Evolutionary conservation across 2,797 vertebrate genomes (phyloP).

Genomic region (Typhlichthys eigenmanni): DNA sequence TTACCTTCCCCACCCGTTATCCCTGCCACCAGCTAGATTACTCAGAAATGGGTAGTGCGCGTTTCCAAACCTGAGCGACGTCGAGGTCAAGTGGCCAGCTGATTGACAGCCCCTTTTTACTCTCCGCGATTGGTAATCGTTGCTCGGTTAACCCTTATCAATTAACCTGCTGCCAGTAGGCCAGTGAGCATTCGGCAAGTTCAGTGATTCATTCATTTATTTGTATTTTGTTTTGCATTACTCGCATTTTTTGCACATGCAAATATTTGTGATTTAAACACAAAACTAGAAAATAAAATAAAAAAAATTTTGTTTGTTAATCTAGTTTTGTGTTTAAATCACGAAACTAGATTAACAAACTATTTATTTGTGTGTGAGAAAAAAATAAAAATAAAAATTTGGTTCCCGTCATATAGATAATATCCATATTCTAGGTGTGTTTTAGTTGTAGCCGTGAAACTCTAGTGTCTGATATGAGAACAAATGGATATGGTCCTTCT

Average conservation of each 20-base stretch:
- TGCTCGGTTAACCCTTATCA: constrained; percentile 68
- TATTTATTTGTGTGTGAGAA: too few species aligned
- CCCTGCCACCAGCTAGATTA: constrained; percentile 48
- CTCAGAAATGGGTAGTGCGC: constrained; percentile 70
- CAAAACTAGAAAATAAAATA: too few species aligned
- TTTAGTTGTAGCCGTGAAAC: background rate
- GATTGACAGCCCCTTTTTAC: constrained; percentile 71
- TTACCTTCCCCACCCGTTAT: constrained; percentile 12
- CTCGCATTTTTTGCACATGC: too few species aligned
- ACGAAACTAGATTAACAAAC: background rate
- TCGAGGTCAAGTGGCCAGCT: constrained; percentile 62
- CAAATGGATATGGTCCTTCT: too few species aligned
- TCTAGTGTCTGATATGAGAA: too few species aligned
- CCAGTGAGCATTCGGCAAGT: constrained; percentile 44
- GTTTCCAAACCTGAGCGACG: constrained; percentile 32
- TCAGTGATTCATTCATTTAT: constrained; percentile 17
- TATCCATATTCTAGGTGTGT: background rate
- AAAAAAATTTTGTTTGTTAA: too few species aligned
- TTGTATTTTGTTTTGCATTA: too few species aligned
- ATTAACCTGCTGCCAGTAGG: constrained; percentile 63
- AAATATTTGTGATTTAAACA: too few species aligned
- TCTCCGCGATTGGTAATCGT: constrained; percentile 70
- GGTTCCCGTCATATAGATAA: background rate
- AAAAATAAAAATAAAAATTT: background rate
- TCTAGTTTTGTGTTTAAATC: too few species aligned